phyloP scores from a whole-genome alignment of 1,140 invertebrate genomes.

The Chironomus tepperi region DNA sequence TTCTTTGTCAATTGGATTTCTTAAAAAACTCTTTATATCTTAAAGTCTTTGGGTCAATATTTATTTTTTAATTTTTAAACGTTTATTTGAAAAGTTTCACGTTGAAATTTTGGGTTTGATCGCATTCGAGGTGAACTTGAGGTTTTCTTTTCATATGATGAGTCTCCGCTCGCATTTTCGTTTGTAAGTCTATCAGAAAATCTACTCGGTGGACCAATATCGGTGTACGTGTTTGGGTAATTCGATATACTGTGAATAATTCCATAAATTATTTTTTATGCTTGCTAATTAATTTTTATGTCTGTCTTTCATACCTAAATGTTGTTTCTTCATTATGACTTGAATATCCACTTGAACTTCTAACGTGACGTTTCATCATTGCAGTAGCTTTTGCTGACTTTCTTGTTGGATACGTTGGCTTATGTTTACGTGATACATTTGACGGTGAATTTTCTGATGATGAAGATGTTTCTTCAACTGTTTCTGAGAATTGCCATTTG shows the following conservation, averaged over 20 bases:
- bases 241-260: slow-evolving; percentile 53
- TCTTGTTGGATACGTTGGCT: slow-evolving; percentile 50
- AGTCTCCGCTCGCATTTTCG: slow-evolving; percentile 29
- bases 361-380: slow-evolving; percentile 50
- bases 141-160: slow-evolving; percentile 42
- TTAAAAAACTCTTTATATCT: too few relatives aligned
- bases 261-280: slow-evolving; percentile 24
- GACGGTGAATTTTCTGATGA: slow-evolving; percentile 61
- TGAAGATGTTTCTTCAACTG: slow-evolving; percentile 58
- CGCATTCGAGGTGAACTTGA: slow-evolving; percentile 39
- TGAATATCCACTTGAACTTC: slow-evolving; percentile 64
- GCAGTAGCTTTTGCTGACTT: slow-evolving; percentile 49
- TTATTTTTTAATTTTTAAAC: slow-evolving; percentile 40
- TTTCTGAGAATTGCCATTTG: slow-evolving; percentile 38
- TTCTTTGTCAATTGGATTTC: too few relatives aligned
- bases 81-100: slow-evolving; percentile 61
- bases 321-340: slow-evolving; percentile 72
- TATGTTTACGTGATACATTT: slow-evolving; percentile 54
- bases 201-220: slow-evolving; percentile 61
- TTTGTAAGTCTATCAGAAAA: slow-evolving; percentile 54
- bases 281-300: slow-evolving; percentile 31
- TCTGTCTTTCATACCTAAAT: slow-evolving; percentile 50
- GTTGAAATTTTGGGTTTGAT: slow-evolving; percentile 47
- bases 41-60: too few relatives aligned
- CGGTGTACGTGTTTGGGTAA: slow-evolving; percentile 59